phyloP scores from a whole-genome alignment of 2,888 invertebrate genomes.

The Drosophila pseudotalamancana region DNA sequence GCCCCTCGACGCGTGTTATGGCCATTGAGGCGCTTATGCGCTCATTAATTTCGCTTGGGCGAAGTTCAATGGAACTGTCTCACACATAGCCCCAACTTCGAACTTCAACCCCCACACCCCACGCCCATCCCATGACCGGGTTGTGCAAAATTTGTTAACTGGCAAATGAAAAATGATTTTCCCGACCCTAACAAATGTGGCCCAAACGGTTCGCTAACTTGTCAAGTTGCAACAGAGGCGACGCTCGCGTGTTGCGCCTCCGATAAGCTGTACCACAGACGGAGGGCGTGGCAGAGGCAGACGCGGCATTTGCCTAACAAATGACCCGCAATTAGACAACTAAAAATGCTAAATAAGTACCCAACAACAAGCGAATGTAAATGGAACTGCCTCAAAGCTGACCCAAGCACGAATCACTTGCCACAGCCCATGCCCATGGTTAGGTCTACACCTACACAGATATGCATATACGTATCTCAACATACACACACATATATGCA shows the following conservation, averaged over 20 bases:
- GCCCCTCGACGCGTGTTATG: slow-evolving; percentile 63
- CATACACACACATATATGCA: neutral
- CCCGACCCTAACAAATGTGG: slow-evolving; percentile 47
- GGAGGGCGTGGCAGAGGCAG: neutral
- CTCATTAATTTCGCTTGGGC: slow-evolving; percentile 76
- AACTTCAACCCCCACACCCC: neutral
- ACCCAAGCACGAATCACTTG: slow-evolving; percentile 21
- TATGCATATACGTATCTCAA: neutral
- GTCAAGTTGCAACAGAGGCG: slow-evolving; percentile 19
- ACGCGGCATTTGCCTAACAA: slow-evolving; percentile 53
- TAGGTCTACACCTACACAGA: neutral
- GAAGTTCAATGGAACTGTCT: slow-evolving; percentile 69
- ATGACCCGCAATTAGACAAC: slow-evolving; percentile 70
- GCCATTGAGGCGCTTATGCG: slow-evolving; percentile 64
- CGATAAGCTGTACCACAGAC: slow-evolving; percentile 33
- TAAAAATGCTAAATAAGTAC: slow-evolving; percentile 40
- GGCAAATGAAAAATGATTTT: slow-evolving; percentile 75
- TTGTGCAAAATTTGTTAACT: slow-evolving; percentile 63
- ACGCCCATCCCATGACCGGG: slow-evolving; percentile 5
- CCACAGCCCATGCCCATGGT: neutral
- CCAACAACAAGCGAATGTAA: slow-evolving; percentile 28
- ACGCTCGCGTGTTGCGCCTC: slow-evolving; percentile 31
- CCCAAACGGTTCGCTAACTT: slow-evolving; percentile 25
- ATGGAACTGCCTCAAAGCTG: slow-evolving; percentile 18
- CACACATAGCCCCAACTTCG: slow-evolving; percentile 4